A percentile compares a stretch with the other conserved stretches of the same genome.
phyloP scores from a whole-genome alignment of 2,797 vertebrate genomes.

The Moxostoma hubbsi region DNA sequence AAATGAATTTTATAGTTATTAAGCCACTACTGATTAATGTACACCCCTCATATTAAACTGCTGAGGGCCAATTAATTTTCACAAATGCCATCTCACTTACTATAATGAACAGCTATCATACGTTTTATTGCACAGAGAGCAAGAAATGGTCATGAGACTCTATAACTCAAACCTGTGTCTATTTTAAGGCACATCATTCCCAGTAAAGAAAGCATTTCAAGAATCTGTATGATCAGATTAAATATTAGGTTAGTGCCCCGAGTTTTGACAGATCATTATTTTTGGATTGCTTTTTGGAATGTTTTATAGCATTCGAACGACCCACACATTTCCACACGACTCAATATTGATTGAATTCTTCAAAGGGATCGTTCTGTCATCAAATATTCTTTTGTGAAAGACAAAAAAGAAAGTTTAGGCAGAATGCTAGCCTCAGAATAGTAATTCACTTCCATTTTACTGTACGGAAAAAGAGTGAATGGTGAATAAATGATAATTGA shows the following conservation, averaged over 20 bases:
- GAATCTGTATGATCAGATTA: not conserved
- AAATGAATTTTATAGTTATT: conserved; percentile 40
- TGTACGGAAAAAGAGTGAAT: too few relatives aligned
- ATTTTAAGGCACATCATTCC: conserved; percentile 13
- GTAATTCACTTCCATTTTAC: too few relatives aligned
- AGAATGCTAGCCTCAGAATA: too few relatives aligned
- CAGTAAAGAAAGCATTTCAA: not conserved
- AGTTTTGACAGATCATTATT: not conserved
- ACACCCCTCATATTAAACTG: conserved; percentile 45
- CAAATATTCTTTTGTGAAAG: too few relatives aligned
- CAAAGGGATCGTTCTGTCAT: too few relatives aligned
- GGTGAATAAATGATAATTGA: too few relatives aligned
- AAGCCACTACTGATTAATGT: conserved; percentile 45
- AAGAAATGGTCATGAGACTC: conserved; percentile 40
- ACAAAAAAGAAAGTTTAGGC: too few relatives aligned
- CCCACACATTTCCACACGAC: too few relatives aligned
- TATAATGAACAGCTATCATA: conserved; percentile 40
- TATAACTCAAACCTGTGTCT: conserved; percentile 25
- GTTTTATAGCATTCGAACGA: too few relatives aligned
- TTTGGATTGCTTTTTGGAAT: too few relatives aligned
- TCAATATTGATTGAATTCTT: too few relatives aligned
- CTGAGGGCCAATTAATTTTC: conserved; percentile 43
- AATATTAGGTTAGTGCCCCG: not conserved
- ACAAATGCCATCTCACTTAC: conserved; percentile 34
- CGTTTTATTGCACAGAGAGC: conserved; percentile 28